A percentile compares a stretch with the other conserved stretches of the same genome.
Conservation (phyloP, 2,888 invertebrate species). For the Podabrus alpinus region DNA sequence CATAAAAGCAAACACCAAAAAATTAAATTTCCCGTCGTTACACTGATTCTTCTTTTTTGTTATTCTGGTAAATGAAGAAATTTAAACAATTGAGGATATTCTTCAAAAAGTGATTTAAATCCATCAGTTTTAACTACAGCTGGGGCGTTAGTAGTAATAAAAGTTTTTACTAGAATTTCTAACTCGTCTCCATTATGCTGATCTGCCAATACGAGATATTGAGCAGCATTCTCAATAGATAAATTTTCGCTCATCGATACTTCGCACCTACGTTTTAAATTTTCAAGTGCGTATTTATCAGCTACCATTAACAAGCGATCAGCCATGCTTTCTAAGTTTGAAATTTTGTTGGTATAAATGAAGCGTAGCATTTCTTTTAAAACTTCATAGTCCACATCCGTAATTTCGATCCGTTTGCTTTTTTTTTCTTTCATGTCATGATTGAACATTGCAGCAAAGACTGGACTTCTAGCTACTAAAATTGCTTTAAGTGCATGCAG, state of each 20-base stretch:
- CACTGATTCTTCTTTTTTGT: too few relatives aligned
- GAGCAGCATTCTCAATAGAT: slow-evolving; percentile 95
- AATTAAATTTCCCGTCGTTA: too few relatives aligned
- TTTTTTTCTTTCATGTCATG: slow-evolving; percentile 99
- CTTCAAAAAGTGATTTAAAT: too few relatives aligned
- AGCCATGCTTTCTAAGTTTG: slow-evolving; percentile 97
- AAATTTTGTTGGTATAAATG: slow-evolving; percentile 96
- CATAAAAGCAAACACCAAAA: too few relatives aligned
- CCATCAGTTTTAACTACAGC: too few relatives aligned
- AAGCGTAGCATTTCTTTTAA: slow-evolving; percentile 96
- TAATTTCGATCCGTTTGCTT: slow-evolving; percentile 93
- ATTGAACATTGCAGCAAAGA: slow-evolving; percentile 99
- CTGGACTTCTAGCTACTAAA: slow-evolving; percentile 94
- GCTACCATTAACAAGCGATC: slow-evolving; percentile 72
- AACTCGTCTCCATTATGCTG: slow-evolving; percentile 97
- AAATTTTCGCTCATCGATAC: slow-evolving; percentile 94
- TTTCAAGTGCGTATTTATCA: slow-evolving; percentile 84
- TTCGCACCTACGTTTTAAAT: slow-evolving; percentile 98
- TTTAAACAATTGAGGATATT: too few relatives aligned
- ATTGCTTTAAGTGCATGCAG: slow-evolving; percentile 98
- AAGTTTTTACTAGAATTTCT: slow-evolving; percentile 98
- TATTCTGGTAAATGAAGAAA: too few relatives aligned
- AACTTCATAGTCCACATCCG: slow-evolving; percentile 98
- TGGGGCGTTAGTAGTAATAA: slow-evolving; percentile 91
- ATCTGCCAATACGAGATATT: slow-evolving; percentile 95